These are phyloP conservation scores for Stratiolaelaps scimitus DNA, from an alignment of 1,140 invertebrate species.

Conservation along the genomic window DNA sequence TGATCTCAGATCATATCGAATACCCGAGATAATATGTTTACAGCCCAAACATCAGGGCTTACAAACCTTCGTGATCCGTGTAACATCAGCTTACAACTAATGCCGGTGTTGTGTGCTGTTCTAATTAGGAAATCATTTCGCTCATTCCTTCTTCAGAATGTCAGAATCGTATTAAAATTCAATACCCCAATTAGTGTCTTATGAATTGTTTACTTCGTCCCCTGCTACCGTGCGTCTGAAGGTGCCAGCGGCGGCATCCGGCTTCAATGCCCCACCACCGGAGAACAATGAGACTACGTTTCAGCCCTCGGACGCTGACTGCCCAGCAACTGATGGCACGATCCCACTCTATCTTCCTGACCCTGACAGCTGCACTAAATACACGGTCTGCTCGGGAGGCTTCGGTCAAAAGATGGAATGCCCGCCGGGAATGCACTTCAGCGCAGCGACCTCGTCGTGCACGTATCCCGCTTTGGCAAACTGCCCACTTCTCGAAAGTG, in stretches of 20 bases:
- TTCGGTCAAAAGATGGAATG: slow-evolving; percentile 13
- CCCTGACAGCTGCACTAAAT: slow-evolving; percentile 10
- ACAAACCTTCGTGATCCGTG: no score
- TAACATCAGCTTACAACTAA: no score
- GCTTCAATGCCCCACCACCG: neutral
- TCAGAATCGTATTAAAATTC: no score
- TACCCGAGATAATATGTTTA: no score
- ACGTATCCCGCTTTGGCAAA: slow-evolving; percentile 7
- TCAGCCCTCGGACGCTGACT: neutral
- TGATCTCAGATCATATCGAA: no score
- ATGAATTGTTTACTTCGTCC: no score
- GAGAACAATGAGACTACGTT: neutral
- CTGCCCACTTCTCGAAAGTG: neutral
- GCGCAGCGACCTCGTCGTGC: slow-evolving; percentile 1
- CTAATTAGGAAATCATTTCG: no score
- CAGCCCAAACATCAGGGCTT: no score
- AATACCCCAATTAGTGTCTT: no score
- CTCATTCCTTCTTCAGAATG: no score
- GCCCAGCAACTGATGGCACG: neutral
- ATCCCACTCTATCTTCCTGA: slow-evolving; percentile 1
- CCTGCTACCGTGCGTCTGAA: neutral
- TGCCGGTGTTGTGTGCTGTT: no score
- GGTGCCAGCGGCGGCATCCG: neutral
- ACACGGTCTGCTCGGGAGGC: neutral
- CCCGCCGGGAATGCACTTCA: slow-evolving; percentile 5